phyloP scores from a whole-genome alignment of 2,888 invertebrate genomes.

The Platynereis dumerilii region DNA sequence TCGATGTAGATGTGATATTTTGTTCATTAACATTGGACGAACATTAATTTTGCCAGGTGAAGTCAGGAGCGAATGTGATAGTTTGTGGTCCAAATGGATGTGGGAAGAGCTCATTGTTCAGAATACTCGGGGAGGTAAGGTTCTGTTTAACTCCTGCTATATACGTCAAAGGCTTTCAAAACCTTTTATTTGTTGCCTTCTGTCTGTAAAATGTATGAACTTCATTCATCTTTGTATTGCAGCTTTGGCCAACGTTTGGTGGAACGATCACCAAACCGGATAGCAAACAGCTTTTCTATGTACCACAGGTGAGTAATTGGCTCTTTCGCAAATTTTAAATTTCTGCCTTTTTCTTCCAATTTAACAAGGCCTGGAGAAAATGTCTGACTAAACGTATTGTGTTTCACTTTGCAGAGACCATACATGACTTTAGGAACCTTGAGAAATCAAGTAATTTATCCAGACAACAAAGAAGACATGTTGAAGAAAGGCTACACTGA shows the following conservation, averaged over 20 bases:
- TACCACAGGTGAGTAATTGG: slow-evolving; percentile 71
- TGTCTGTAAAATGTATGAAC: too few species aligned
- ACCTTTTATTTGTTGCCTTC: not conserved
- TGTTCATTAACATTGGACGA: too few species aligned
- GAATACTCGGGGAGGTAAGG: slow-evolving; percentile 88
- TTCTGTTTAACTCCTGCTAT: slow-evolving; percentile 9
- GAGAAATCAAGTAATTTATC: slow-evolving; percentile 94
- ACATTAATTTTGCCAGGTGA: slow-evolving; percentile 65
- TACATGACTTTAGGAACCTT: slow-evolving; percentile 97
- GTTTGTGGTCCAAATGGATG: slow-evolving; percentile 99
- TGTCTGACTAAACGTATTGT: too few species aligned
- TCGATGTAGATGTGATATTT: too few species aligned
- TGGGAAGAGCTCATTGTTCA: slow-evolving; percentile 95
- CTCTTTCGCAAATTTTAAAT: not conserved
- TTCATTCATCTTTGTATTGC: slow-evolving; percentile 36
- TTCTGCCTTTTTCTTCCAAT: not conserved
- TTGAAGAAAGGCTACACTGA: slow-evolving; percentile 75
- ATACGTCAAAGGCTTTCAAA: not conserved
- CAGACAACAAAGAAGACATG: slow-evolving; percentile 89
- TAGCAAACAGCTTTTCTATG: slow-evolving; percentile 92
- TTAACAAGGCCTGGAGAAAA: too few species aligned
- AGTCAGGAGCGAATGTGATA: slow-evolving; percentile 94
- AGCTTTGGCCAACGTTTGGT: slow-evolving; percentile 95
- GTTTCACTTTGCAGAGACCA: slow-evolving; percentile 75
- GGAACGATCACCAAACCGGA: slow-evolving; percentile 94